A percentile compares a stretch with the other conserved stretches of the same genome.
These are phyloP conservation scores for Lepidurus packardi DNA, from an alignment of 1,140 invertebrate genomes.

Conservation along the genomic window DNA sequence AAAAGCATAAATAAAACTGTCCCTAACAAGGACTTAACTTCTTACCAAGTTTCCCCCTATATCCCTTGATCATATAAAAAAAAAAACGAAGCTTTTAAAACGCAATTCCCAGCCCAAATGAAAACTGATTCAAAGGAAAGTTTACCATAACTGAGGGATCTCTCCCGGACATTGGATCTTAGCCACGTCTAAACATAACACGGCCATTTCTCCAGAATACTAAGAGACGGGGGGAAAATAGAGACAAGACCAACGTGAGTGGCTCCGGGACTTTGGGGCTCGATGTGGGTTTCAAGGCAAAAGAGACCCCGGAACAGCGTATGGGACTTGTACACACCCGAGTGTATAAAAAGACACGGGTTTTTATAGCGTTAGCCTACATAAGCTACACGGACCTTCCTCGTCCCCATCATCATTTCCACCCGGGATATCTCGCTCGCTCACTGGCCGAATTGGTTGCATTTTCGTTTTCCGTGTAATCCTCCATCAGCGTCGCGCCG, in stretches of 20 bases:
- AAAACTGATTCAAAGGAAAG: too few relatives aligned
- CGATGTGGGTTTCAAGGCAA: background rate
- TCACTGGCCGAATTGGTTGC: background rate
- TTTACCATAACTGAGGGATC: background rate
- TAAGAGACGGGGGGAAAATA: background rate
- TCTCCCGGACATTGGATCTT: background rate
- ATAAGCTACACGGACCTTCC: background rate
- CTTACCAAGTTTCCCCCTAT: background rate
- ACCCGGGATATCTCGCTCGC: background rate
- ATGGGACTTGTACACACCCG: background rate
- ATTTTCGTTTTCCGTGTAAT: slow-evolving; percentile 19
- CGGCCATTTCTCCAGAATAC: background rate
- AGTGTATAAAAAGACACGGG: slow-evolving; percentile 9
- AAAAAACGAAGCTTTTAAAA: too few relatives aligned
- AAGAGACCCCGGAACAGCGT: background rate
- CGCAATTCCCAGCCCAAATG: too few relatives aligned
- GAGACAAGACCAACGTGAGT: background rate
- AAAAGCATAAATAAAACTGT: background rate
- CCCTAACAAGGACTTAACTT: background rate
- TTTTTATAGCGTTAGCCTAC: slow-evolving; percentile 15
- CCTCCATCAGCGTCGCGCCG: background rate
- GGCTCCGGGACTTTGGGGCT: background rate
- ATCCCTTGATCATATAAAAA: too few relatives aligned
- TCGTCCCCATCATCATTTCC: slow-evolving; percentile 1
- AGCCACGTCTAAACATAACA: slow-evolving; percentile 9